Conservation (phyloP, 2,797 vertebrate species). For the Acanthis flammea region DNA sequence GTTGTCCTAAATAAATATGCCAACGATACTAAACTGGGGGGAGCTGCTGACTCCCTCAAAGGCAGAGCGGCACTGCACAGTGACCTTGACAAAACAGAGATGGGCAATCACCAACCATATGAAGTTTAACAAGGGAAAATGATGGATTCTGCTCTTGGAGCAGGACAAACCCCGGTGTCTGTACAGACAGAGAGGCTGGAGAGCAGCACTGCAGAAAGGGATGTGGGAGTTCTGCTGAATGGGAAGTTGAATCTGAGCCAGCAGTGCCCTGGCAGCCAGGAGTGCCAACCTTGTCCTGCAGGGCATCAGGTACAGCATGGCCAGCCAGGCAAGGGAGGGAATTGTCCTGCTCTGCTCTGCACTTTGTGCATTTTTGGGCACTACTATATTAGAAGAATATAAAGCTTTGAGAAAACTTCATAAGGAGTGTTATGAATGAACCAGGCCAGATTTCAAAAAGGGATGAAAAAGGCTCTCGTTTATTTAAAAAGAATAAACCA, state of each 20-base stretch:
- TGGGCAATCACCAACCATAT: too few species aligned
- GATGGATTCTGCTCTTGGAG: neutral
- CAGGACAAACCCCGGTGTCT: neutral
- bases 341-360: neutral
- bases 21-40: neutral
- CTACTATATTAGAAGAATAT: neutral
- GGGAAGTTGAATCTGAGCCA: fast-evolving
- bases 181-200: neutral
- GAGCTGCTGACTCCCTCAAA: neutral
- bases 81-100: neutral
- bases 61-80: fast-evolving
- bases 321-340: fast-evolving
- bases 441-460: too few species aligned
- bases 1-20: neutral
- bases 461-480: too few species aligned
- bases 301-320: fast-evolving
- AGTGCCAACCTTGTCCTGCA: fast-evolving
- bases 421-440: neutral
- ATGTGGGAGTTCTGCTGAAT: neutral
- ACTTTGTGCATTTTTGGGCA: neutral
- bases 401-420: neutral
- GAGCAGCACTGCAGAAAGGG: fast-evolving
- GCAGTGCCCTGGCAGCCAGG: neutral
- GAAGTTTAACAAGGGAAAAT: neutral
- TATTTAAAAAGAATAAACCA: too few species aligned